These are phyloP conservation scores for Sesia bembeciformis DNA, from an alignment of 2,888 invertebrate species.

Conservation along the genomic window DNA sequence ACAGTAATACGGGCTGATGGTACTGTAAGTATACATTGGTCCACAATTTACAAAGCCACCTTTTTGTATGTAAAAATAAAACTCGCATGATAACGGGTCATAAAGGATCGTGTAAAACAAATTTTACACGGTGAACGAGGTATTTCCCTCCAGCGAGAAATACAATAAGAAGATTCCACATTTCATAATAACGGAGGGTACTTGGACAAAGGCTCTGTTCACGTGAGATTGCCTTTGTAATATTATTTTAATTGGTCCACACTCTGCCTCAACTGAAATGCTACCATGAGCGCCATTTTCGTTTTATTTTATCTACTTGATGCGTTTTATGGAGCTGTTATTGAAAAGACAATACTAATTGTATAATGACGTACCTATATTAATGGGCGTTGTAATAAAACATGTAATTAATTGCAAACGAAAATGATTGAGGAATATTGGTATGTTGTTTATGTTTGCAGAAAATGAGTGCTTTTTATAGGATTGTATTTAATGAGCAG, in stretches of 20 bases:
- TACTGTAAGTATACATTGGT: no score
- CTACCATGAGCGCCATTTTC: background rate
- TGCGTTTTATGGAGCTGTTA: background rate
- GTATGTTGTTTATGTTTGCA: no score
- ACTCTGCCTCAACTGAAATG: slow-evolving; percentile 1
- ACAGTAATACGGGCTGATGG: no score
- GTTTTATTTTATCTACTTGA: background rate
- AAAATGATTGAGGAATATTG: no score
- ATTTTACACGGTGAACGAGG: background rate
- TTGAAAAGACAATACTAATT: background rate
- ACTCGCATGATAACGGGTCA: background rate
- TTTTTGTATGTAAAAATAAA: background rate
- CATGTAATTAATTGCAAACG: no score
- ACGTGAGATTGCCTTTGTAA: slow-evolving; percentile 19
- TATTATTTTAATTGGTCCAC: slow-evolving; percentile 19
- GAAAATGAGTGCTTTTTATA: no score
- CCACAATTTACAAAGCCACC: background rate
- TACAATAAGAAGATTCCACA: slow-evolving; percentile 4
- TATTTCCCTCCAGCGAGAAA: slow-evolving; percentile 4
- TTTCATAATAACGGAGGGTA: slow-evolving; percentile 4
- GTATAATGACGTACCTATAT: no score
- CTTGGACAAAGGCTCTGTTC: slow-evolving; percentile 8
- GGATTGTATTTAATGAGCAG: no score
- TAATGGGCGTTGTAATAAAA: no score
- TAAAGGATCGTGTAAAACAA: background rate